Percentiles rank a stretch among this genome's conserved stretches.
Evolutionary conservation across 92 coral and sea anemone genomes (phyloP).

Genomic region (Actinernus sp.): DNA sequence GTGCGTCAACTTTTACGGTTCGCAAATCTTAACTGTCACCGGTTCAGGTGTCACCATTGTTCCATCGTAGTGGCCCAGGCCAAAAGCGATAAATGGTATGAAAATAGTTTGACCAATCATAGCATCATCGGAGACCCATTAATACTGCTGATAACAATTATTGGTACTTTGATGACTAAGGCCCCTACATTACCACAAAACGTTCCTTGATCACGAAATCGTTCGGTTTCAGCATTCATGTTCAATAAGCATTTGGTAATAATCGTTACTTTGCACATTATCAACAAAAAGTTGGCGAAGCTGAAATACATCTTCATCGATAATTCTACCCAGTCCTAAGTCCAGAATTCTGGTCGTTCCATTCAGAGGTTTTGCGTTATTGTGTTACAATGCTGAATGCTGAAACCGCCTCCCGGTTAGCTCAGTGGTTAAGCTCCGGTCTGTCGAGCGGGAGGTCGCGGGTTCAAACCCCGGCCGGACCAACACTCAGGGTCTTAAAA

Average conservation of each 20-base stretch:
- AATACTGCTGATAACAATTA: constrained; percentile 21
- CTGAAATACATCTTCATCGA: constrained; percentile 3
- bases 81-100: too few relatives aligned
- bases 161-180: constrained; percentile 43
- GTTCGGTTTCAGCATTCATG: constrained; percentile 25
- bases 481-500: too few relatives aligned
- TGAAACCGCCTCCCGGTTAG: too few relatives aligned
- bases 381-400: too few relatives aligned
- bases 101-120: too few relatives aligned
- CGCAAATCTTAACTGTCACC: too few relatives aligned
- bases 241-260: constrained; percentile 19
- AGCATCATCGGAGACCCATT: not conserved
- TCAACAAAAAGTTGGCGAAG: constrained; percentile 38
- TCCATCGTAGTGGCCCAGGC: too few relatives aligned
- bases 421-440: too few relatives aligned
- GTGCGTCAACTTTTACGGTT: too few relatives aligned
- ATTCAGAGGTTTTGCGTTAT: not conserved
- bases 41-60: too few relatives aligned
- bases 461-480: too few relatives aligned
- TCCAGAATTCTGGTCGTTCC: not conserved
- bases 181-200: constrained; percentile 44
- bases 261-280: constrained; percentile 20
- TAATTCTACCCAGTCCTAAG: not conserved
- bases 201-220: constrained; percentile 30
- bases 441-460: too few relatives aligned